Evolutionary conservation across 2,113 vertebrate genomes (phyloP).

Genomic region (Lethenteron reissneri): DNA sequence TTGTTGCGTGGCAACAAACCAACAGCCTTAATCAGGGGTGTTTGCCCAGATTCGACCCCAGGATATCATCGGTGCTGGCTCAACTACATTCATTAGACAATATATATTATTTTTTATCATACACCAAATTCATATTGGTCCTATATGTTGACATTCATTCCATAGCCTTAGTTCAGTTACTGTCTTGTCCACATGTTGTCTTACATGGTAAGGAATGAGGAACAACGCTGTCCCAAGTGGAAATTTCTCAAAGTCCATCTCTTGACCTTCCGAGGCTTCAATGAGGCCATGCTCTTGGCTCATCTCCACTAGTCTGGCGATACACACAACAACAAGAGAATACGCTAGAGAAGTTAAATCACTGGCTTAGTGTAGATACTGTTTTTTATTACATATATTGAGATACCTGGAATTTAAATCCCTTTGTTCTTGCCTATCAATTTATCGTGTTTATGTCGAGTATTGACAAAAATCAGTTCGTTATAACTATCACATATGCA

Average conservation of each 20-base stretch:
- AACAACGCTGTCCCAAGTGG: slow-evolving; percentile 31
- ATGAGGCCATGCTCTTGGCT: slow-evolving; percentile 49
- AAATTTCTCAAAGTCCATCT: slow-evolving; percentile 30
- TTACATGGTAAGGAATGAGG: slow-evolving; percentile 44
- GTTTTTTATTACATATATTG: too few species aligned
- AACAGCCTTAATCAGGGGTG: too few species aligned
- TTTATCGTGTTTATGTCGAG: too few species aligned
- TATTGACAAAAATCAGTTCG: too few species aligned
- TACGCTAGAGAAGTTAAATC: too few species aligned
- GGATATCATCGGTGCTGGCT: background rate
- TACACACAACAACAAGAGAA: background rate
- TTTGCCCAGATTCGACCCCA: too few species aligned
- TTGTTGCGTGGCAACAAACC: too few species aligned
- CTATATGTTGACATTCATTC: background rate
- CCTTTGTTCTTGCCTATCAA: too few species aligned
- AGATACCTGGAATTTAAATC: too few species aligned
- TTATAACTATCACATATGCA: too few species aligned
- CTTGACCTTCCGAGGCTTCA: slow-evolving; percentile 23
- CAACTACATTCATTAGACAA: background rate
- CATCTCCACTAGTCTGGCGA: slow-evolving; percentile 32
- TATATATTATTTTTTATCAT: background rate
- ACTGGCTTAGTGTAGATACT: too few species aligned
- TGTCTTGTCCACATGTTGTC: slow-evolving; percentile 12
- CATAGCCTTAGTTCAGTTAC: too few species aligned
- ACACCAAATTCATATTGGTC: background rate